Percentiles rank a stretch among this genome's conserved stretches.
phyloP scores from a whole-genome alignment of 1,140 invertebrate genomes.

The Drosophila navojoa region DNA sequence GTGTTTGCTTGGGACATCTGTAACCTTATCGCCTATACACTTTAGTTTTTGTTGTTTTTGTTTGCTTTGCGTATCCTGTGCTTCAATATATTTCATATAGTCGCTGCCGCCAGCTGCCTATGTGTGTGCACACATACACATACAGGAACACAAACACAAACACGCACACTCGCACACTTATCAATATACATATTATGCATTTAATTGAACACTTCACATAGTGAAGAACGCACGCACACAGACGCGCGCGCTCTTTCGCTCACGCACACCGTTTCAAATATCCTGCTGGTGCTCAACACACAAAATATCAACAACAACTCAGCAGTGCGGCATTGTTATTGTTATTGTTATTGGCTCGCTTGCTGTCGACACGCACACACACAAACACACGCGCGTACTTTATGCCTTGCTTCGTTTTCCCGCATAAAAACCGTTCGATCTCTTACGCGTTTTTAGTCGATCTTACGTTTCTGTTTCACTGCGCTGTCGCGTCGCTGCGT shows the following conservation, averaged over 20 bases:
- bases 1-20: constrained; percentile 74
- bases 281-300: constrained; percentile 49
- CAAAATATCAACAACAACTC: constrained; percentile 26
- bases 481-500: constrained; percentile 41
- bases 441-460: constrained; percentile 13
- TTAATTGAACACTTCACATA: constrained; percentile 63
- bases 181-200: constrained; percentile 50
- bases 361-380: constrained; percentile 28
- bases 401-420: constrained; percentile 12
- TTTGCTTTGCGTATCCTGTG: constrained; percentile 55
- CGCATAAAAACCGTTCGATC: constrained; percentile 36
- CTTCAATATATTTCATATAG: constrained; percentile 68
- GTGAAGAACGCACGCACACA: constrained; percentile 22
- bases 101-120: constrained; percentile 39
- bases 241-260: constrained; percentile 6
- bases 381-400: constrained; percentile 4
- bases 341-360: constrained; percentile 27
- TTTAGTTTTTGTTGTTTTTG: constrained; percentile 60
- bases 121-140: constrained; percentile 8
- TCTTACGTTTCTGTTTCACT: constrained; percentile 17
- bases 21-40: constrained; percentile 72
- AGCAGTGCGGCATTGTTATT: constrained; percentile 43
- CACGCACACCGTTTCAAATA: constrained; percentile 49
- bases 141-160: too few species aligned
- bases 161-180: constrained; percentile 13